A percentile compares a stretch with the other conserved stretches of the same genome.
Evolutionary conservation across 2,797 vertebrate species (phyloP).

Genomic region (Sebastes diploproa): DNA sequence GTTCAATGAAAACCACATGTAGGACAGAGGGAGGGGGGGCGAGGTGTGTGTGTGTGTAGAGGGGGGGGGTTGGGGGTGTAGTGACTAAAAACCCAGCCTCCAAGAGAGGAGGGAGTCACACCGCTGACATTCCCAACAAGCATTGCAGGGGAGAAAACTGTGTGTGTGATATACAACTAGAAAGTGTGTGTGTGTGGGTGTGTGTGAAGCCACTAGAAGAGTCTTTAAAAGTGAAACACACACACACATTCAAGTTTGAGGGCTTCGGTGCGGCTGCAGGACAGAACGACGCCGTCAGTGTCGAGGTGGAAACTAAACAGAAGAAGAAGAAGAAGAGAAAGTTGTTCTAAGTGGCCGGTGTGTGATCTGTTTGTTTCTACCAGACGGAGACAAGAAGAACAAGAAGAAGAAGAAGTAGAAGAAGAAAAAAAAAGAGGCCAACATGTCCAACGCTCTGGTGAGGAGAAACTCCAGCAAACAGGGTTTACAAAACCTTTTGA

Average conservation of each 20-base stretch:
- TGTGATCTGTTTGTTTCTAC: conserved; percentile 20
- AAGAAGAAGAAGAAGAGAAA: neutral
- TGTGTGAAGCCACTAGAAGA: neutral
- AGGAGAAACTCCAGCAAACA: conserved; percentile 88
- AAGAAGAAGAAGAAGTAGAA: neutral
- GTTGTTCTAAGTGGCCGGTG: neutral
- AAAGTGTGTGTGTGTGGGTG: neutral
- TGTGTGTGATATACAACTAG: conserved; percentile 25
- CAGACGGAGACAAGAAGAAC: conserved; percentile 16
- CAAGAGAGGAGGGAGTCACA: conserved; percentile 60
- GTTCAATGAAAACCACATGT: conserved; percentile 88
- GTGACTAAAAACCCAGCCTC: conserved; percentile 70
- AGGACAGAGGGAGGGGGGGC: conserved; percentile 65
- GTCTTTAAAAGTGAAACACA: conserved; percentile 12
- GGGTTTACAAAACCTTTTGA: conserved; percentile 89
- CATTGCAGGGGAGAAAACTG: conserved; percentile 65
- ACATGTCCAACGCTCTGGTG: conserved; percentile 84
- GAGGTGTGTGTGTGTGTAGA: neutral
- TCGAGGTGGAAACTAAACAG: neutral
- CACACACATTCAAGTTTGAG: conserved; percentile 17
- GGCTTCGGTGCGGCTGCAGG: conserved; percentile 7
- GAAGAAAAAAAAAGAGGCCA: conserved; percentile 37
- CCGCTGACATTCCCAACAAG: conserved; percentile 84
- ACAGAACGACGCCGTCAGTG: conserved; percentile 17
- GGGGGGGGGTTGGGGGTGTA: conserved; percentile 55